Conservation (phyloP, 2,113 vertebrate genomes). For the Lepus timidus region DNA sequence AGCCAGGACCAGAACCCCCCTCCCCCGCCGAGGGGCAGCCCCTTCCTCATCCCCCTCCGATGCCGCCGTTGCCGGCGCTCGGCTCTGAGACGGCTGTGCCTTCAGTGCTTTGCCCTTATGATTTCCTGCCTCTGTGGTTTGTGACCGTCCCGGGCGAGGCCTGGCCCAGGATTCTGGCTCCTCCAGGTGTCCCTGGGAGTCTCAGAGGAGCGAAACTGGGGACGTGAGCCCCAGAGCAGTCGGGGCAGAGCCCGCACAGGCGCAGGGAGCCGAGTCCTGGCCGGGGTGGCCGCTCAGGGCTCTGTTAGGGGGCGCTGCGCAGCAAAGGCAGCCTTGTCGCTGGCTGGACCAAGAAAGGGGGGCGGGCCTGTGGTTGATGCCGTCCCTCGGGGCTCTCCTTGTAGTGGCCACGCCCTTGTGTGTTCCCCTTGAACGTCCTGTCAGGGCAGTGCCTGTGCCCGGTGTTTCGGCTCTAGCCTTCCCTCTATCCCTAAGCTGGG, state of each 20-base stretch:
- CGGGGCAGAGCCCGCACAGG: too few relatives aligned
- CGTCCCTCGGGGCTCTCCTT: not conserved
- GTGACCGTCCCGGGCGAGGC: not conserved
- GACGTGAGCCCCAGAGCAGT: not conserved
- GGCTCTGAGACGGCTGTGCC: not conserved
- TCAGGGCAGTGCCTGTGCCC: not conserved
- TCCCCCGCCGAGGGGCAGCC: not conserved
- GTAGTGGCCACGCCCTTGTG: not conserved
- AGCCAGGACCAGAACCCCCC: not conserved
- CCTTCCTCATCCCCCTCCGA: not conserved
- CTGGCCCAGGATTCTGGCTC: not conserved
- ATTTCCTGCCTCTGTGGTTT: not conserved
- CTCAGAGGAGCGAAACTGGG: not conserved
- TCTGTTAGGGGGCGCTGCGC: not conserved
- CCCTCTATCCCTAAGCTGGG: not conserved
- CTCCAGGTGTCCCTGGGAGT: not conserved
- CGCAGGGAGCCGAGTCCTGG: not conserved
- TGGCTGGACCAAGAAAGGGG: not conserved
- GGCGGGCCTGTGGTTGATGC: not conserved
- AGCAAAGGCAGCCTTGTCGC: not conserved
- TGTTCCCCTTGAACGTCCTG: not conserved
- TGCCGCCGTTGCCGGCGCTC: too few relatives aligned
- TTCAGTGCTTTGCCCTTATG: not conserved
- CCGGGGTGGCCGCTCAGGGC: not conserved
- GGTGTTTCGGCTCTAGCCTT: not conserved